Evolutionary conservation across 2,888 invertebrate species (phyloP), one percentile per base, ranked within the genome.

Genomic region (Margaritifera margaritifera): DNA sequence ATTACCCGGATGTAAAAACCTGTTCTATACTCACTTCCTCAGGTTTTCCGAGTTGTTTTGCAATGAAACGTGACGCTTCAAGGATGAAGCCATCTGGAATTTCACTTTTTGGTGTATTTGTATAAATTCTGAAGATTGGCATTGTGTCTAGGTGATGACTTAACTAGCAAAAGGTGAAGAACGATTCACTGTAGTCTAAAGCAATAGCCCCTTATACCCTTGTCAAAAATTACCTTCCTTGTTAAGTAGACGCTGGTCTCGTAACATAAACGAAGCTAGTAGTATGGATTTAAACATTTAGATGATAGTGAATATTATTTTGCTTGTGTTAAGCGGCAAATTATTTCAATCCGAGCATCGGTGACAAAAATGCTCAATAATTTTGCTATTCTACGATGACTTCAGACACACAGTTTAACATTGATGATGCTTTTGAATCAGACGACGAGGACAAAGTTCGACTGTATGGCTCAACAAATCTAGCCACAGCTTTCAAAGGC

Each of bases 371-470:
- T 22, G 61, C n/a, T 42, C 19, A 61, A 51, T 31, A 61, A 51
- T 61, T 50, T 51, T 24, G 52, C 19, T 22, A 1, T 50, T 61
- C 24, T 42, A 66, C 42, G 31, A 75, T 75, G 64, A 68, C 71
- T 31, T 56, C 63, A 22, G 52, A 59, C 27, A 75, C 74, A 64
- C 58, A 72, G 19, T 71, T 78, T 52, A 63, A 62, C 25, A 68
- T 75, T 20, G 83, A 81, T 31, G 83, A 83, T 54, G 77, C 75
- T 22, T 77, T 77, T 69, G 72, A 74, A 57, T 80, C 82, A 87
- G 95, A 95, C 88, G 94, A 94, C 61, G 95, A 95, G 86, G 95
- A 95, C 88, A 94, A 94, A 67, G 93, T 95, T 83, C 93, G 94
- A 87, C 94, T 95, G 61, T 95, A 95, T 89, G 95, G 95, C 64